A percentile compares a stretch with the other conserved stretches of the same genome.
Evolutionary conservation across 2,888 invertebrate species (phyloP).

Genomic region (Saturnia pavonia): DNA sequence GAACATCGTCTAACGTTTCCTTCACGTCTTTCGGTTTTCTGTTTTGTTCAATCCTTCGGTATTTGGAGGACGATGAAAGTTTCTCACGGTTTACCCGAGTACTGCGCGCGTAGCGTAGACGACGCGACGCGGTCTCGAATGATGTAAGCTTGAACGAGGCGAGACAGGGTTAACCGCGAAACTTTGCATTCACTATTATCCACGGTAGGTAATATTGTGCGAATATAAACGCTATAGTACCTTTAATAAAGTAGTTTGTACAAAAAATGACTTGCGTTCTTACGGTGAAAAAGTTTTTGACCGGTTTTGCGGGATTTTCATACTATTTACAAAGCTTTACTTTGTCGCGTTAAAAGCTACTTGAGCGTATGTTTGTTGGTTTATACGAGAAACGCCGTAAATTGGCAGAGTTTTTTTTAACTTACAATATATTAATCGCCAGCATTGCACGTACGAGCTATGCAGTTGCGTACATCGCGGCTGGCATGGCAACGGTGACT

Average conservation of each 20-base stretch:
- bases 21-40: conserved; percentile 60
- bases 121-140: conserved; percentile 38
- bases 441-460: too few species aligned
- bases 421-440: neutral
- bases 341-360: conserved; percentile 24
- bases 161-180: conserved; percentile 67
- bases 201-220: conserved; percentile 31
- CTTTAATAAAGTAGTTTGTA: conserved; percentile 44
- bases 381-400: conserved; percentile 33
- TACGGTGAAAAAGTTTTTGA: conserved; percentile 50
- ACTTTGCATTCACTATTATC: conserved; percentile 60
- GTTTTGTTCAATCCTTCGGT: conserved; percentile 64
- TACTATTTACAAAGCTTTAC: conserved; percentile 40
- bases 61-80: conserved; percentile 57
- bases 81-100: conserved; percentile 42
- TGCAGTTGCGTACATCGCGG: too few species aligned
- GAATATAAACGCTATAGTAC: conserved; percentile 46
- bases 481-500: neutral
- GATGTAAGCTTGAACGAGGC: conserved; percentile 41
- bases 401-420: neutral
- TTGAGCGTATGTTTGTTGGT: conserved; percentile 30
- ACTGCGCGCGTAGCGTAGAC: conserved; percentile 21
- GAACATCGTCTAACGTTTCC: conserved; percentile 40
- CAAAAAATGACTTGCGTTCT: conserved; percentile 13
- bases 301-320: conserved; percentile 44